These are phyloP conservation scores for Invenusta paracnida DNA, from an alignment of 2,888 invertebrate genomes.

Conservation along the genomic window DNA sequence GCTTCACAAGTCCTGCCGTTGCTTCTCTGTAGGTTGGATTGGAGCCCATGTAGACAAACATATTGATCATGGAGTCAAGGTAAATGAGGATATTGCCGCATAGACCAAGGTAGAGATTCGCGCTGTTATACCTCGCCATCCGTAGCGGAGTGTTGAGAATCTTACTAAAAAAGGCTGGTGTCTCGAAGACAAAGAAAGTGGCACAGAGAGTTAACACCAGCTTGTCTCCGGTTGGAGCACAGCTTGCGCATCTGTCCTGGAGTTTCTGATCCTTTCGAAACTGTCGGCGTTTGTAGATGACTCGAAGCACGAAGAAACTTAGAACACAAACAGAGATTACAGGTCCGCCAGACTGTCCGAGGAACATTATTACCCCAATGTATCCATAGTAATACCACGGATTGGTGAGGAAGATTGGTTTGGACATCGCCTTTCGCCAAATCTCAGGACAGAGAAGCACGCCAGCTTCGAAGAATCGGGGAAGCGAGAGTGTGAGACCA, in stretches of 20 bases:
- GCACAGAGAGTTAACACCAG: slow-evolving; percentile 33
- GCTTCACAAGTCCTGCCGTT: neutral
- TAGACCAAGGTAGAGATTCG: slow-evolving; percentile 26
- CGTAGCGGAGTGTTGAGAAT: slow-evolving; percentile 21
- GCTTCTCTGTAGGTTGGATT: slow-evolving; percentile 40
- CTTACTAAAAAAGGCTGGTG: slow-evolving; percentile 42
- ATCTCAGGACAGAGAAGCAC: slow-evolving; percentile 26
- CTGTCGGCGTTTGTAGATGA: slow-evolving; percentile 32
- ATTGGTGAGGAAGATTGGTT: slow-evolving; percentile 5
- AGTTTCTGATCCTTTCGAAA: slow-evolving; percentile 37
- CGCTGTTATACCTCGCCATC: neutral
- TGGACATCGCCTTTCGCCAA: neutral
- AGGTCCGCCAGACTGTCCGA: slow-evolving; percentile 40
- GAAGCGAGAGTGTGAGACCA: slow-evolving; percentile 16
- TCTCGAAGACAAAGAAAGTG: slow-evolving; percentile 42
- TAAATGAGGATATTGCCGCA: slow-evolving; percentile 38
- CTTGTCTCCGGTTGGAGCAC: slow-evolving; percentile 37
- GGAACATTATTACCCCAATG: slow-evolving; percentile 32
- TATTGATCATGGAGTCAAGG: slow-evolving; percentile 41
- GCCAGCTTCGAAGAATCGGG: slow-evolving; percentile 37
- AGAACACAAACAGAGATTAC: slow-evolving; percentile 37
- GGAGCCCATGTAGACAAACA: slow-evolving; percentile 42
- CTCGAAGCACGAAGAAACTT: slow-evolving; percentile 37
- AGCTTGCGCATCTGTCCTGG: neutral
- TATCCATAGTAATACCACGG: slow-evolving; percentile 17